Evolutionary conservation across 2,888 invertebrate species (phyloP).

Genomic region (Clanis bilineata): DNA sequence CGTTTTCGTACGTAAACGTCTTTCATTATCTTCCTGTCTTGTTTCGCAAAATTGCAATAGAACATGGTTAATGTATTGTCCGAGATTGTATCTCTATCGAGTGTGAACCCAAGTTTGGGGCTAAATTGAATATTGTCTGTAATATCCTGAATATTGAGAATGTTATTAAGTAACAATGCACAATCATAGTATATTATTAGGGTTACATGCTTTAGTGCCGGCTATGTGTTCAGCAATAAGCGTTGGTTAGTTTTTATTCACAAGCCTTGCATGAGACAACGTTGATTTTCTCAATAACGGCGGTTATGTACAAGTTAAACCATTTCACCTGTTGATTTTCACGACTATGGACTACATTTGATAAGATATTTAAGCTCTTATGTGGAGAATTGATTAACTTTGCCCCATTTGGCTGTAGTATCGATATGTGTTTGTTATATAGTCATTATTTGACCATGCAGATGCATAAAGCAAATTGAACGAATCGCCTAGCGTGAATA

Average conservation of each 20-base stretch:
- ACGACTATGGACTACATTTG: conserved; percentile 13
- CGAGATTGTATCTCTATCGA: conserved; percentile 53
- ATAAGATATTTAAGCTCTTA: conserved; percentile 6
- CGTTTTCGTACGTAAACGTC: conserved; percentile 60
- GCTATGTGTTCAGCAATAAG: conserved; percentile 54
- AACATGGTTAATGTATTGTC: conserved; percentile 42
- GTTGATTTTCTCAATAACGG: conserved; percentile 24
- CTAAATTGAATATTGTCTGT: conserved; percentile 59
- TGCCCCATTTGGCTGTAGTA: conserved; percentile 31
- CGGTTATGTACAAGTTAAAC: conserved; percentile 16
- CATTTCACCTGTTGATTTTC: not conserved
- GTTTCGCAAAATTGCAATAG: conserved; percentile 57
- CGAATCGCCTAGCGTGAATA: conserved; percentile 3
- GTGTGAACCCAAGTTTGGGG: conserved; percentile 71
- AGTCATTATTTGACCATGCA: conserved; percentile 45
- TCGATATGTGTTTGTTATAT: conserved; percentile 23
- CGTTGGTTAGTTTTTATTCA: conserved; percentile 46
- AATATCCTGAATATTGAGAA: conserved; percentile 72
- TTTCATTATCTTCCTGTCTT: conserved; percentile 43
- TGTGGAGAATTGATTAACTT: conserved; percentile 28
- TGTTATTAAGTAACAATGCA: conserved; percentile 37
- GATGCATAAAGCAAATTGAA: conserved; percentile 42
- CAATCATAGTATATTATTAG: conserved; percentile 22
- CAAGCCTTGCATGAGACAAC: conserved; percentile 43
- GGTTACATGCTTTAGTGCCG: conserved; percentile 54